These are phyloP conservation scores for Drosophila bunnanda DNA, from an alignment of 2,888 invertebrate genomes.

Conservation along the genomic window DNA sequence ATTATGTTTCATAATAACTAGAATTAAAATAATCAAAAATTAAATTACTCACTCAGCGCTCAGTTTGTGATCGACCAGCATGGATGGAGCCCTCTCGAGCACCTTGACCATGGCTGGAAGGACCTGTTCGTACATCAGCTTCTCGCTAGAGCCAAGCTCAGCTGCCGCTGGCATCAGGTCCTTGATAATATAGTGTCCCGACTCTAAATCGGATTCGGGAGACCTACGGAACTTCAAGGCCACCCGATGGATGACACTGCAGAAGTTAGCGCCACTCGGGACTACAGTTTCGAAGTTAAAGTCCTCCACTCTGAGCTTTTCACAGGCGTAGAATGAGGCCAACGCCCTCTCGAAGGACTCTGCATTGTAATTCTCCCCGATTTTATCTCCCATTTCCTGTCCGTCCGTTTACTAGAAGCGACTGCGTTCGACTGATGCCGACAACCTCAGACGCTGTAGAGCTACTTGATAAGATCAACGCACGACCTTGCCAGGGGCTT, in stretches of 20 bases:
- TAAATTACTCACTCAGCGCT: constrained; percentile 61
- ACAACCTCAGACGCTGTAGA: background rate
- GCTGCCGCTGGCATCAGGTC: constrained; percentile 67
- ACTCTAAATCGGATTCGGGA: constrained; percentile 30
- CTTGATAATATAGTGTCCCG: constrained; percentile 62
- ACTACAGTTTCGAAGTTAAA: constrained; percentile 45
- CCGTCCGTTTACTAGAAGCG: background rate
- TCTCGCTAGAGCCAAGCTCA: constrained; percentile 69
- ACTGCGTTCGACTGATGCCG: constrained; percentile 10
- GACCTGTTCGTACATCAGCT: constrained; percentile 65
- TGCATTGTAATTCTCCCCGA: constrained; percentile 18
- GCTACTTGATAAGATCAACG: constrained; percentile 1
- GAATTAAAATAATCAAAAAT: background rate
- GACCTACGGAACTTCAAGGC: constrained; percentile 54
- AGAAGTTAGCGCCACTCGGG: constrained; percentile 75
- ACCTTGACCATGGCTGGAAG: constrained; percentile 68
- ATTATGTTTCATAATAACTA: too few species aligned
- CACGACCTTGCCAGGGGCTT: background rate
- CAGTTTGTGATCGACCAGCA: constrained; percentile 52
- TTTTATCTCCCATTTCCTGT: constrained; percentile 40
- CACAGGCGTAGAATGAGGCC: constrained; percentile 35
- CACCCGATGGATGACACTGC: constrained; percentile 75
- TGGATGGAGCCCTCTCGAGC: constrained; percentile 30
- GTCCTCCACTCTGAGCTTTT: constrained; percentile 49
- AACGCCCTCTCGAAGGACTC: constrained; percentile 55